These are phyloP conservation scores for Diplazon laetatorius DNA, from an alignment of 2,888 invertebrate genomes.

Conservation along the genomic window DNA sequence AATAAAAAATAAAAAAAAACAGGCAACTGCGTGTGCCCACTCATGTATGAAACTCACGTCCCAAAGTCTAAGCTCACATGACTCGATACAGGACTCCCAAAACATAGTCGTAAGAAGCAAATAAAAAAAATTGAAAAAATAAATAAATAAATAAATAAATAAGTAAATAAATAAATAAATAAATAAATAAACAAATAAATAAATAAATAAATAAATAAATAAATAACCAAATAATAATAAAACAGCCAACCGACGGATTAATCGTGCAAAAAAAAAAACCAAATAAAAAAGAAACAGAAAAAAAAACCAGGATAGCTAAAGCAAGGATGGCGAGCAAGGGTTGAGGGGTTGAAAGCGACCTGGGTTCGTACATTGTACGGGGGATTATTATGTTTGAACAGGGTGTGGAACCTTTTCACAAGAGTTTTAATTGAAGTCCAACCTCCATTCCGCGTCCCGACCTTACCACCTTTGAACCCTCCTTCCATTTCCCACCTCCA, in stretches of 20 bases:
- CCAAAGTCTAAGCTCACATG: too few species aligned
- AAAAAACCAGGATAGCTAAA: neutral
- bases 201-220: neutral
- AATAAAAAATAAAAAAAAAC: too few species aligned
- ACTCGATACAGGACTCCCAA: too few species aligned
- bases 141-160: too few species aligned
- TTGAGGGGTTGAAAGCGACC: conserved; percentile 13
- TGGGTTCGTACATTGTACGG: conserved; percentile 46
- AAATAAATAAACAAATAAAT: too few species aligned
- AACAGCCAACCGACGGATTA: neutral
- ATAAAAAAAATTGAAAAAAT: too few species aligned
- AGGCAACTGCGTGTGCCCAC: too few species aligned
- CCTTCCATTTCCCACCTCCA: neutral
- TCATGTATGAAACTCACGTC: too few species aligned
- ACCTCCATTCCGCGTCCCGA: conserved; percentile 50
- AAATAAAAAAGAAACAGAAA: neutral
- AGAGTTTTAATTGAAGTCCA: conserved; percentile 77
- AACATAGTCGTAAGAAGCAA: too few species aligned
- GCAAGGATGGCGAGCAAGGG: neutral
- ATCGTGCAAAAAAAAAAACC: conserved; percentile 11
- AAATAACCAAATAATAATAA: neutral
- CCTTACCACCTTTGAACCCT: neutral
- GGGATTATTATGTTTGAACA: conserved; percentile 78
- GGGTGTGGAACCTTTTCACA: conserved; percentile 75
- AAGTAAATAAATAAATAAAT: too few species aligned